A percentile compares a stretch with the other conserved stretches of the same genome.
Evolutionary conservation across 2,888 invertebrate species (phyloP).

Genomic region (Loripinus fragilis): DNA sequence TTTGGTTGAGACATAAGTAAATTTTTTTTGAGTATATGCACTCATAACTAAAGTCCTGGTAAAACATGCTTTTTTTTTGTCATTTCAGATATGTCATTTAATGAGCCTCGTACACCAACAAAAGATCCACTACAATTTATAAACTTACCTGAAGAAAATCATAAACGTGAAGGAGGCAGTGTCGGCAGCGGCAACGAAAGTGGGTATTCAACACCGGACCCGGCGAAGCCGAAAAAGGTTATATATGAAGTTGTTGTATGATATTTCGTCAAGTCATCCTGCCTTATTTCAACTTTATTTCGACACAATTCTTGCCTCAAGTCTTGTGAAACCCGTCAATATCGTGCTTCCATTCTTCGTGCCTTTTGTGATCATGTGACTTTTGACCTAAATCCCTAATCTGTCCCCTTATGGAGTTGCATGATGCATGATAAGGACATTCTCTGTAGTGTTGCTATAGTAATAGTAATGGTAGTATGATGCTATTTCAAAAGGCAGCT

Average conservation of each 20-base stretch:
- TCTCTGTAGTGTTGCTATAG: conserved; percentile 20
- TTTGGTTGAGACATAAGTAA: too few species aligned
- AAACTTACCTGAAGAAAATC: conserved; percentile 63
- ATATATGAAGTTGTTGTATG: conserved; percentile 82
- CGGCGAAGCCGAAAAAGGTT: conserved; percentile 81
- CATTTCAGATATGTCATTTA: conserved; percentile 60
- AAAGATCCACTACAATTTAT: conserved; percentile 72
- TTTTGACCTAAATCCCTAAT: conserved; percentile 30
- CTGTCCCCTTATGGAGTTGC: conserved; percentile 14
- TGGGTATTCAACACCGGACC: conserved; percentile 76
- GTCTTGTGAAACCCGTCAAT: conserved; percentile 43
- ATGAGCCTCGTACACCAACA: conserved; percentile 65
- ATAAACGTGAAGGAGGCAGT: conserved; percentile 65
- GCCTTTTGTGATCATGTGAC: conserved; percentile 19
- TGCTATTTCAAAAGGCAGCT: conserved; percentile 13
- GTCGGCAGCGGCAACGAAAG: conserved; percentile 71
- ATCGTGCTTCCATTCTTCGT: conserved; percentile 22
- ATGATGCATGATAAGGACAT: conserved; percentile 44
- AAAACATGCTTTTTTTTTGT: too few species aligned
- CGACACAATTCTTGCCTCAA: conserved; percentile 58
- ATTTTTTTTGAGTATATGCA: too few species aligned
- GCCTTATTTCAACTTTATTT: conserved; percentile 20
- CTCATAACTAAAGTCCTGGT: too few species aligned
- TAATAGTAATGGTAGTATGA: not conserved
- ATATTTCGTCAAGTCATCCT: conserved; percentile 43